Conservation (phyloP, 2,797 vertebrate genomes). For the Pseudopleuronectes americanus region DNA sequence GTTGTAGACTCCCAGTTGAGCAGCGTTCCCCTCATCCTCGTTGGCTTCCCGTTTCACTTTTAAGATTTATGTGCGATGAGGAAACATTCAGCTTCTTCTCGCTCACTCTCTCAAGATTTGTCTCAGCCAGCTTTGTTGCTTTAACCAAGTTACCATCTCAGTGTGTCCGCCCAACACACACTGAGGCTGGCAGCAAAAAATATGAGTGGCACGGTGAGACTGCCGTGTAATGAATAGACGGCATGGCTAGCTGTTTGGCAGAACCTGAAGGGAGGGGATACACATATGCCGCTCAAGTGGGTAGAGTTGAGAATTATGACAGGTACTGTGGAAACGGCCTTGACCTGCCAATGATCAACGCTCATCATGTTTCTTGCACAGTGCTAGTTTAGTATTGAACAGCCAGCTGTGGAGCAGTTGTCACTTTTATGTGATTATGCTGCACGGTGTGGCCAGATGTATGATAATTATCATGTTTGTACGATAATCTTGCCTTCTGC, state of each 20-base stretch:
- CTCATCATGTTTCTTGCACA: conserved; percentile 39
- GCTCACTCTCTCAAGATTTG: conserved; percentile 45
- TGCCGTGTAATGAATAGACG: conserved; percentile 73
- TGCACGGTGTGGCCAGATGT: conserved; percentile 11
- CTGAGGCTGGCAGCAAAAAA: conserved; percentile 58
- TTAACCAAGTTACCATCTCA: conserved; percentile 54
- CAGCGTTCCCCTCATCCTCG: conserved; percentile 35
- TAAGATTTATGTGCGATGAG: conserved; percentile 42
- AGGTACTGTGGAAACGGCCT: conserved; percentile 63
- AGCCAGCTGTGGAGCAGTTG: conserved; percentile 39
- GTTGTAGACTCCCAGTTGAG: conserved; percentile 45
- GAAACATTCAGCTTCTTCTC: conserved; percentile 42
- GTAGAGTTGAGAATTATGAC: conserved; percentile 57
- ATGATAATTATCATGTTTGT: no score
- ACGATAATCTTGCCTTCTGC: no score
- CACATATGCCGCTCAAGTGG: conserved; percentile 66
- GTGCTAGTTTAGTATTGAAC: conserved; percentile 40
- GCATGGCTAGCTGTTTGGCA: conserved; percentile 71
- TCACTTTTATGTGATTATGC: conserved; percentile 34
- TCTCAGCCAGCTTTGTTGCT: conserved; percentile 45
- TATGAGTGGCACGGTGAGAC: conserved; percentile 48
- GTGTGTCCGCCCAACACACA: conserved; percentile 50
- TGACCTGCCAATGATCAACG: conserved; percentile 45
- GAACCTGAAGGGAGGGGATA: conserved; percentile 60
- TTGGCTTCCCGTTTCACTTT: conserved; percentile 42